Base-by-base conservation (phyloP, 2,888 invertebrate genomes). In the Diogma glabrata region DNA sequence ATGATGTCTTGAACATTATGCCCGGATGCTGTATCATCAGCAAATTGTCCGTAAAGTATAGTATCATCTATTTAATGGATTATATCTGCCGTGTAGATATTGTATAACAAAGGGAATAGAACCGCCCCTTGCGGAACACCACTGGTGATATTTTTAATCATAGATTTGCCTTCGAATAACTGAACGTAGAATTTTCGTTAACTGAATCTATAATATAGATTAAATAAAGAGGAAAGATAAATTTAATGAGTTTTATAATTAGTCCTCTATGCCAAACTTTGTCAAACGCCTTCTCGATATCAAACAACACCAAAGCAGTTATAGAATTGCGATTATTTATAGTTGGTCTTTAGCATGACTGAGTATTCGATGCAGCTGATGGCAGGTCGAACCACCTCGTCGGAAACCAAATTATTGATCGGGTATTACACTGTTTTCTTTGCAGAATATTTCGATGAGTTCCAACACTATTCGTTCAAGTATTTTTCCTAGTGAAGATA, bases 211-310 rank as follows among this genome's bases (percentile, higher is more conserved):
- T 51, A 3, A 61, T 51, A 53, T 57, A 54, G 1, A 58, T 54
- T 22, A 56, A 49, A 24, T 58, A 45, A 14, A 24, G 20, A 45
- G 60, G 59, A 26, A 59, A 50, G 14, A 56, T 47, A 23, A 36
- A 45, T 36, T 51, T 26, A 19, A 51, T 51, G 14, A 64, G 52
- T 55, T 60, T 61, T 46, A 50, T 54, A 7, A 61, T 20, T 1
- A 64, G 57, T 5, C 59, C 63, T 3, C 58, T 50, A 38, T 63
- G 62, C 62, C 64, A 65, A 3, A 66, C 62, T 12, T 57, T 56
- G 53, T 66, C 61, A 52, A 66, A 65, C 0, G 63, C 64, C 51
- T 61, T 60, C 38, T 59, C 57, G 3, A 64, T 53, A 47, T 67
- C 64, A 1, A 67, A 52, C 8, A 63, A 53, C 1, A 61, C 52